Evolutionary conservation across 2,888 invertebrate species (phyloP).

Genomic region (Sthenelais limicola): DNA sequence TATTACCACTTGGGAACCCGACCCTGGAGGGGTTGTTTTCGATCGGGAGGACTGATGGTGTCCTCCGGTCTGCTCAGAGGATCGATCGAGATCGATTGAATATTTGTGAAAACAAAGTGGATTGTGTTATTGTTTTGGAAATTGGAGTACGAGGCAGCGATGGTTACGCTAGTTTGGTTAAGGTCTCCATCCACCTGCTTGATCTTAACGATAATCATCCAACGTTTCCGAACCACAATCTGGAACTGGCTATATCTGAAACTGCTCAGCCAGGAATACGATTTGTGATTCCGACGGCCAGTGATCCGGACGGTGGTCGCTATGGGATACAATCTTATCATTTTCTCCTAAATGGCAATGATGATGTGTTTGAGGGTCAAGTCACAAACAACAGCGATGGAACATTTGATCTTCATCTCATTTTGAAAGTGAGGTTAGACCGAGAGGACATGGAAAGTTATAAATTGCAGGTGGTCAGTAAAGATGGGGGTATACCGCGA

Average conservation of each 20-base stretch:
- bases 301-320: constrained; percentile 49
- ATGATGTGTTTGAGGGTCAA: constrained; percentile 10
- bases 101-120: constrained; percentile 49
- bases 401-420: constrained; percentile 43
- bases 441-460: constrained; percentile 54
- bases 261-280: constrained; percentile 45
- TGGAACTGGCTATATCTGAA: constrained; percentile 38
- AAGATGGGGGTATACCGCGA: constrained; percentile 46
- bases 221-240: constrained; percentile 43
- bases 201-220: constrained; percentile 54
- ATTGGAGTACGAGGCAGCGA: constrained; percentile 37
- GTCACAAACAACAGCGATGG: constrained; percentile 46
- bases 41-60: constrained; percentile 47
- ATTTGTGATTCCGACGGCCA: constrained; percentile 51
- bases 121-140: constrained; percentile 29
- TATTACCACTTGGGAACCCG: constrained; percentile 12
- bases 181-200: constrained; percentile 35
- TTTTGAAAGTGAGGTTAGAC: constrained; percentile 56
- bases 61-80: constrained; percentile 45
- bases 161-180: constrained; percentile 35
- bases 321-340: constrained; percentile 48
- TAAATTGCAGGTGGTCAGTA: constrained; percentile 42
- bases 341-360: constrained; percentile 37
- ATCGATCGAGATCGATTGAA: constrained; percentile 50
- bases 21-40: constrained; percentile 41